Percentiles rank a stretch among this genome's conserved stretches.
phyloP scores from a whole-genome alignment of 2,113 vertebrate genomes.

The Beaufortia kweichowensis region DNA sequence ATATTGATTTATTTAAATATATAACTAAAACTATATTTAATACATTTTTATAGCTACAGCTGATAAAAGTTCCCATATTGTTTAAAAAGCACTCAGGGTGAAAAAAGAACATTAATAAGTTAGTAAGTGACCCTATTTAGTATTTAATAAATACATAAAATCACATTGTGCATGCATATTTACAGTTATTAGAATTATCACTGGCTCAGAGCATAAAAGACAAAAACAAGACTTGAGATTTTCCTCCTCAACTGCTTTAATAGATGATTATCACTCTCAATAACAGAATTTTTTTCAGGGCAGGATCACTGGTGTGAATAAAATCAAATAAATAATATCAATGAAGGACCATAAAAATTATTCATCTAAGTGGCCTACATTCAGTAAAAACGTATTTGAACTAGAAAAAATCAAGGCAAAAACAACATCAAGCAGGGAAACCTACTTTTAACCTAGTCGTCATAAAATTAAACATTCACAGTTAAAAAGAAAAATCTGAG shows the following conservation, averaged over 20 bases:
- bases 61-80: no score
- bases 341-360: conserved; percentile 60
- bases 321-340: conserved; percentile 74
- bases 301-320: conserved; percentile 66
- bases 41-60: no score
- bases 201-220: background rate
- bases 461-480: conserved; percentile 51
- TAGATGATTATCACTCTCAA: conserved; percentile 59
- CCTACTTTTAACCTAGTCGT: conserved; percentile 57
- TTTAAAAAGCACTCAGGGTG: no score
- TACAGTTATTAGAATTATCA: background rate
- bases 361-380: conserved; percentile 72
- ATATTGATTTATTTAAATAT: no score
- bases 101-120: no score
- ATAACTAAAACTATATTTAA: no score
- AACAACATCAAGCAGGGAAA: conserved; percentile 60
- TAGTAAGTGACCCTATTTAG: no score
- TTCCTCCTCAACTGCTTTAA: conserved; percentile 62
- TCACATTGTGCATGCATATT: background rate
- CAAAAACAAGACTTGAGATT: background rate
- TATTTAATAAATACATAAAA: no score
- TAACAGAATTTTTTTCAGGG: conserved; percentile 59
- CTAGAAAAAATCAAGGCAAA: conserved; percentile 52
- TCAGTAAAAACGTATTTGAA: conserved; percentile 62
- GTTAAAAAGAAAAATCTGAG: conserved; percentile 62